These are phyloP conservation scores for Tautogolabrus adspersus DNA, from an alignment of 2,113 vertebrate species.

Conservation along the genomic window DNA sequence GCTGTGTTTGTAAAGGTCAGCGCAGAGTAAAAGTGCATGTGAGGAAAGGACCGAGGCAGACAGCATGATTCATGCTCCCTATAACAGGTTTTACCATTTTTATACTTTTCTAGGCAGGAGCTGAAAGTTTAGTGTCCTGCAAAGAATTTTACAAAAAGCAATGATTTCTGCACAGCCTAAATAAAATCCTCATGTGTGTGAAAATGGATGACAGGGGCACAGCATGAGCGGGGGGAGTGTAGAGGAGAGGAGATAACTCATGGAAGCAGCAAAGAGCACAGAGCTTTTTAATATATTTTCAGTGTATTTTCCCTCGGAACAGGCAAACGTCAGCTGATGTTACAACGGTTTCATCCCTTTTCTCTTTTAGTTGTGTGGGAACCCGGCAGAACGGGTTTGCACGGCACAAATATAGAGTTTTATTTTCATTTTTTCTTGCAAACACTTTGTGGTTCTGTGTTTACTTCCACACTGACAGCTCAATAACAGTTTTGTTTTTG, in stretches of 20 bases:
- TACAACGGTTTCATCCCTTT: slow-evolving; percentile 10
- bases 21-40: slow-evolving; percentile 39
- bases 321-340: slow-evolving; percentile 34
- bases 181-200: slow-evolving; percentile 25
- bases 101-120: slow-evolving; percentile 15
- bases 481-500: slow-evolving; percentile 63
- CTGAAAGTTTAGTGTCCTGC: slow-evolving; percentile 45
- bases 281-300: neutral
- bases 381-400: slow-evolving; percentile 14
- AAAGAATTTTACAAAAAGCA: slow-evolving; percentile 41
- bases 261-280: neutral
- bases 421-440: slow-evolving; percentile 2
- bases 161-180: slow-evolving; percentile 47
- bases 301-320: slow-evolving; percentile 27
- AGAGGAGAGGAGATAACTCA: slow-evolving; percentile 20
- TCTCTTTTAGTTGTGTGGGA: slow-evolving; percentile 22
- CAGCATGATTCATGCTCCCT: slow-evolving; percentile 37
- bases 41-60: slow-evolving; percentile 20
- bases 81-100: slow-evolving; percentile 31
- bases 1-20: slow-evolving; percentile 56
- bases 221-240: slow-evolving; percentile 1
- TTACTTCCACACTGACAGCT: slow-evolving; percentile 60
- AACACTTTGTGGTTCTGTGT: slow-evolving; percentile 33
- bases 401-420: slow-evolving; percentile 1
- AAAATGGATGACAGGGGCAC: slow-evolving; percentile 20